phyloP scores from a whole-genome alignment of 2,113 vertebrate genomes.

The Eonycteris spelaea region DNA sequence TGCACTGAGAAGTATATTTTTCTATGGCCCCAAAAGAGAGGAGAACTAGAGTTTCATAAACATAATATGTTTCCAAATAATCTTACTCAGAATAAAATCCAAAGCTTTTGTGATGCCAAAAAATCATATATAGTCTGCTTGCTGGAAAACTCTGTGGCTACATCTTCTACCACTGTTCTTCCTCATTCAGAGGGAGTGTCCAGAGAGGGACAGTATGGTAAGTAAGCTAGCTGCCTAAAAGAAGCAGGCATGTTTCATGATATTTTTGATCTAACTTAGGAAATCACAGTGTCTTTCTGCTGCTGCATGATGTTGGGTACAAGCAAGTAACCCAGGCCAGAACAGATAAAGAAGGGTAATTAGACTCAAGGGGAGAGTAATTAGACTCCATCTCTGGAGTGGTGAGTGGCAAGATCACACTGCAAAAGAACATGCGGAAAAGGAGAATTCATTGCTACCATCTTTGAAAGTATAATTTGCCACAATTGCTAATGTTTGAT shows the following conservation, averaged over 20 bases:
- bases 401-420: not conserved
- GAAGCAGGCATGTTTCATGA: not conserved
- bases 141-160: not conserved
- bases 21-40: not conserved
- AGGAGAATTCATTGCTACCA: not conserved
- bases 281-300: not conserved
- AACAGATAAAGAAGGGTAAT: not conserved
- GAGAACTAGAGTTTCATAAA: not conserved
- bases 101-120: not conserved
- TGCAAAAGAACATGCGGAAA: not conserved
- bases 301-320: not conserved
- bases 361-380: not conserved
- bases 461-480: not conserved
- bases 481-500: not conserved
- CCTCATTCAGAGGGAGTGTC: not conserved
- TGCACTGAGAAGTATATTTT: not conserved
- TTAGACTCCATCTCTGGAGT: not conserved
- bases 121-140: not conserved
- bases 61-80: not conserved
- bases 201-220: not conserved
- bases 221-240: not conserved
- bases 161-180: not conserved
- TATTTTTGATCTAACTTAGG: not conserved
- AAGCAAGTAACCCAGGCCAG: not conserved
- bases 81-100: not conserved